phyloP scores from a whole-genome alignment of 2,113 vertebrate species.

The Monopterus albus region DNA sequence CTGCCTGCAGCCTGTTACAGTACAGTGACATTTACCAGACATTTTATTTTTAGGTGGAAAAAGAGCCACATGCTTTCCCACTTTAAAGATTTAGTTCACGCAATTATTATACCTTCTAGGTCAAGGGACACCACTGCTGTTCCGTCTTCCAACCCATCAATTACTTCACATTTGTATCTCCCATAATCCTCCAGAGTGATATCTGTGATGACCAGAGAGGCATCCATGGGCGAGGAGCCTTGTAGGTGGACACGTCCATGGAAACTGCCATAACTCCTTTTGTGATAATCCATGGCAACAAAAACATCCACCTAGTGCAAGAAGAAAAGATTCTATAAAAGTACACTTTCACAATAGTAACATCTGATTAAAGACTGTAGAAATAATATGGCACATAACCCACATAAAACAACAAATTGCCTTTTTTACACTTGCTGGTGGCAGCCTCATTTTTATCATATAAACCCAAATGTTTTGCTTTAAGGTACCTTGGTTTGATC shows the following conservation, averaged over 20 bases:
- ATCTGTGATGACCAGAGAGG: constrained; percentile 89
- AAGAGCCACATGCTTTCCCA: neutral
- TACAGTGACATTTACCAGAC: constrained; percentile 17
- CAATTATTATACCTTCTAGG: constrained; percentile 87
- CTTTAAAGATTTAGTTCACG: neutral
- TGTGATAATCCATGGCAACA: constrained; percentile 93
- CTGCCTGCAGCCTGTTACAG: constrained; percentile 7
- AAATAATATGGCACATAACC: neutral
- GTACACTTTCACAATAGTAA: neutral
- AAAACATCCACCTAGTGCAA: constrained; percentile 85
- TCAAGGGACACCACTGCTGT: constrained; percentile 89
- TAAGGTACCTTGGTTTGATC: too few species aligned
- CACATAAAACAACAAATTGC: neutral
- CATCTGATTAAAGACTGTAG: neutral
- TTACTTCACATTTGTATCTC: constrained; percentile 96
- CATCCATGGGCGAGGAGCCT: constrained; percentile 86
- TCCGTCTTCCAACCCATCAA: constrained; percentile 94
- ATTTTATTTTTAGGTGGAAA: neutral
- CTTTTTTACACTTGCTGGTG: too few species aligned
- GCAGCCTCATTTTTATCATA: too few species aligned
- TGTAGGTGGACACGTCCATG: constrained; percentile 90
- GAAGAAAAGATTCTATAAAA: neutral
- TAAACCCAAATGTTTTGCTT: too few species aligned
- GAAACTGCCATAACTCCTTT: constrained; percentile 90
- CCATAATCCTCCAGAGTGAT: constrained; percentile 94